phyloP scores from a whole-genome alignment of 2,113 vertebrate species.

The Otocyon megalotis region DNA sequence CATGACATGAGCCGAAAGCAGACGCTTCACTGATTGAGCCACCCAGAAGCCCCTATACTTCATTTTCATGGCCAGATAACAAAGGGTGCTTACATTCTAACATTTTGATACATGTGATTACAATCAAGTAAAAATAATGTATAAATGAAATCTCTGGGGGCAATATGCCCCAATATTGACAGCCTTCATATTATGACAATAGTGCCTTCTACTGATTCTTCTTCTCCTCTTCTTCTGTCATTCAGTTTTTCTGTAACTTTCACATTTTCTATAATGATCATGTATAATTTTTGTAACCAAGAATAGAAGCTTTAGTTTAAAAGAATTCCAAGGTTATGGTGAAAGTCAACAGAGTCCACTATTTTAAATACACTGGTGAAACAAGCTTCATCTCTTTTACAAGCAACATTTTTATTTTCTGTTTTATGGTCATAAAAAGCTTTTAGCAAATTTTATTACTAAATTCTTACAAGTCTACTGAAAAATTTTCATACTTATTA shows the following conservation, averaged over 20 bases:
- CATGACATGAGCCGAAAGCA: too few relatives aligned
- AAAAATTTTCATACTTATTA: not conserved
- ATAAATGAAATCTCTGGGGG: not conserved
- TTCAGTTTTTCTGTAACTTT: slow-evolving; percentile 17
- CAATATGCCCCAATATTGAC: not conserved
- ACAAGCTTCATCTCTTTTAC: not conserved
- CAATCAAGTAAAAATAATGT: not conserved
- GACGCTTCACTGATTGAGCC: too few relatives aligned
- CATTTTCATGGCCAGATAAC: not conserved
- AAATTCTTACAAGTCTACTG: not conserved
- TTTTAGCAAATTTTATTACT: not conserved
- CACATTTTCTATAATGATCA: not conserved
- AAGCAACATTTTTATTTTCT: not conserved
- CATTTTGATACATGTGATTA: not conserved
- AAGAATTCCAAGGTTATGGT: not conserved
- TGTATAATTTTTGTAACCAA: not conserved
- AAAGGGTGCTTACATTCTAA: not conserved
- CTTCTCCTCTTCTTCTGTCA: not conserved
- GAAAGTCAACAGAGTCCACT: not conserved
- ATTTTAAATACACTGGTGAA: not conserved
- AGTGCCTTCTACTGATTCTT: not conserved
- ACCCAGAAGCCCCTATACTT: not conserved
- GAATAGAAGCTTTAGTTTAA: not conserved
- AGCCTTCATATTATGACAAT: not conserved
- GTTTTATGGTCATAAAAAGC: not conserved